Evolutionary conservation across 2,113 vertebrate genomes (phyloP), one percentile per base, ranked within the genome.

Genomic region (Brachionichthys hirsutus): DNA sequence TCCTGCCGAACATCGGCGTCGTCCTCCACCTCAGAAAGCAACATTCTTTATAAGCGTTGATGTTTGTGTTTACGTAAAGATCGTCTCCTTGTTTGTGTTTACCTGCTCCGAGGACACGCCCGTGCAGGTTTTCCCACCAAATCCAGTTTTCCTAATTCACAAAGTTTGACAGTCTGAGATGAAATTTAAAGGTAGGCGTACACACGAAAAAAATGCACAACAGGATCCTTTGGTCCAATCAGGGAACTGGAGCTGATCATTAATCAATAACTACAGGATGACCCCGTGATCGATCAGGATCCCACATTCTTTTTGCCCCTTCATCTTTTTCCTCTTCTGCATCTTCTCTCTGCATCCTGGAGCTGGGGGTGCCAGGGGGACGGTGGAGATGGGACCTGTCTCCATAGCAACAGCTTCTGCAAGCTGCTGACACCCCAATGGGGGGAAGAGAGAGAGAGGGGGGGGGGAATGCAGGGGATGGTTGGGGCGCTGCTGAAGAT

Each of bases 381-480:
- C 88, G 85, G 91, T 85, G 88, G 87, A 91, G 90, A 92, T 89
- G 90, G 88, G 91, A 91, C 88, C 87, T 77, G 81, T 92, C 86
- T 89, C 91, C 91, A 91, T 91, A 82, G 89, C 91, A 91, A 91
- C 91, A 91, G 89, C 90, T 90, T 90, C 84, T 85, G 88, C 87
- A 87, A 91, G 89, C 91, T 89, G 87, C 87, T 89, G 87, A 90
- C 89, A 90, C 89, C 89, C 88, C 88, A 87, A 77, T 88, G 73
- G 84, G 74, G 71, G 59, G 74, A 63, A 57, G 56, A 61, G 52
- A 67, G 59, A 65, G 77, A 64, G 75, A 80, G 74, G 79, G 61
- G 55, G 75, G 69, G 71, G 71, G 70, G 71, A 72, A 70, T 70
- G 66, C 64, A 73, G 67, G 73, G 70, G 64, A 67, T 62, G 73